These are phyloP conservation scores for Redunca redunca DNA, from an alignment of 2,113 vertebrate genomes.

Conservation along the genomic window DNA sequence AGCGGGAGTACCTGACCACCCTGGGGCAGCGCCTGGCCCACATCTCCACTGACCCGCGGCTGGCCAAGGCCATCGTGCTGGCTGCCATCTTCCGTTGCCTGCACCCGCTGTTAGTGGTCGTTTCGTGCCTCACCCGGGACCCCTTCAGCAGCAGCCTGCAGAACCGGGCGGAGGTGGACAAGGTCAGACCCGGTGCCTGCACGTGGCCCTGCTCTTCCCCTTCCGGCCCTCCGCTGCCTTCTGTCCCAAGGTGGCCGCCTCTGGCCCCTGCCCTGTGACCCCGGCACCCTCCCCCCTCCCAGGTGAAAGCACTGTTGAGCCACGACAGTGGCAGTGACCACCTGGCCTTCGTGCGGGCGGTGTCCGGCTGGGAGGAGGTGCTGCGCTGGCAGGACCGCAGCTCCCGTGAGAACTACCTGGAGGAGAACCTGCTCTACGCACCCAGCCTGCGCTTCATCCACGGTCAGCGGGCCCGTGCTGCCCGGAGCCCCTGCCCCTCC, in stretches of 20 bases:
- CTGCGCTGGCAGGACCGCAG: slow-evolving; percentile 81
- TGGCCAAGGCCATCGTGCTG: slow-evolving; percentile 94
- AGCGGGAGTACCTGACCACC: slow-evolving; percentile 87
- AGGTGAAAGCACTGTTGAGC: slow-evolving; percentile 90
- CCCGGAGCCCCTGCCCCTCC: not conserved
- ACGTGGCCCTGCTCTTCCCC: not conserved
- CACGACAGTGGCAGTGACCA: slow-evolving; percentile 91
- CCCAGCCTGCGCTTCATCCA: slow-evolving; percentile 92
- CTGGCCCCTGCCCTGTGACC: not conserved
- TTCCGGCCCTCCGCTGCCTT: not conserved
- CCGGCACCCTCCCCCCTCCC: fast-evolving
- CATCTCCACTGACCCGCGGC: slow-evolving; percentile 93
- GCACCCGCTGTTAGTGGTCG: slow-evolving; percentile 89
- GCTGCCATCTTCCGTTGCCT: slow-evolving; percentile 92
- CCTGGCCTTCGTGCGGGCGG: slow-evolving; percentile 87
- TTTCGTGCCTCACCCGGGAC: slow-evolving; percentile 95
- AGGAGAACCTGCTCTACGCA: slow-evolving; percentile 84
- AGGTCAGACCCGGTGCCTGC: slow-evolving; percentile 80
- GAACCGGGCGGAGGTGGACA: slow-evolving; percentile 87
- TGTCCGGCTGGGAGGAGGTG: slow-evolving; percentile 89
- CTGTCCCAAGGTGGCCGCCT: fast-evolving
- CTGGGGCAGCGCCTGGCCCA: slow-evolving; percentile 91
- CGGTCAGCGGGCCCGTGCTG: slow-evolving; percentile 73
- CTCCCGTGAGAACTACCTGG: slow-evolving; percentile 85
- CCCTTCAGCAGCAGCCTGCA: slow-evolving; percentile 95